Evolutionary conservation across 2,888 invertebrate species (phyloP).

Genomic region (Herminia tarsipennalis): DNA sequence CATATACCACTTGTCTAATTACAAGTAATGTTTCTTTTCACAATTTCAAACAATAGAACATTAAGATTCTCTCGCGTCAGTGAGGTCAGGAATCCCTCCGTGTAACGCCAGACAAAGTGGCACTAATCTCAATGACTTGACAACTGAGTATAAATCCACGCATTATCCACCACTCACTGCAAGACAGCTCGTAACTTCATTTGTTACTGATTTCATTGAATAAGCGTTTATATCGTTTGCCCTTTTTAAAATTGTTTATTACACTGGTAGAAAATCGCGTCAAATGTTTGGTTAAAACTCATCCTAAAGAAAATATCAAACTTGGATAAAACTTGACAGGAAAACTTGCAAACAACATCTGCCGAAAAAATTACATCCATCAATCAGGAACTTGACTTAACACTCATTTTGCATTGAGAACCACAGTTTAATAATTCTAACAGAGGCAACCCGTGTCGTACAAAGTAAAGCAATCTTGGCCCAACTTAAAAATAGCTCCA

Average conservation of each 20-base stretch:
- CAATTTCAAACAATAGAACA: conserved; percentile 18
- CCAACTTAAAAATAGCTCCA: conserved; percentile 33
- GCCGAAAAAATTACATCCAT: not conserved
- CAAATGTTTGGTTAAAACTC: too few species aligned
- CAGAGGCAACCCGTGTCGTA: not conserved
- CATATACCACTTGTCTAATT: too few species aligned
- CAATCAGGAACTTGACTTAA: too few species aligned
- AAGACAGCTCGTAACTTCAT: conserved; percentile 27
- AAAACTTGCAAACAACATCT: too few species aligned
- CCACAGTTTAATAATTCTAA: not conserved
- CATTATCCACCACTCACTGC: conserved; percentile 23
- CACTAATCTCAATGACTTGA: conserved; percentile 33
- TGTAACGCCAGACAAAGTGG: conserved; percentile 24
- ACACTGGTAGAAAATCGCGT: too few species aligned
- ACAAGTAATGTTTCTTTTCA: too few species aligned
- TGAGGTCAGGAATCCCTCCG: conserved; percentile 18
- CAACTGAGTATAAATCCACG: conserved; percentile 32
- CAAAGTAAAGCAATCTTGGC: conserved; percentile 28
- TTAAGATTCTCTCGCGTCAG: conserved; percentile 18
- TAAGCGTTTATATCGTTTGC: too few species aligned
- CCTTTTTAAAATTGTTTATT: too few species aligned
- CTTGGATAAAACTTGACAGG: too few species aligned
- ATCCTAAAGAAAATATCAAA: too few species aligned
- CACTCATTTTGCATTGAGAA: too few species aligned
- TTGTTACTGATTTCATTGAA: conserved; percentile 24